Conservation (phyloP, 2,797 vertebrate genomes). For the Sebastes minor region DNA sequence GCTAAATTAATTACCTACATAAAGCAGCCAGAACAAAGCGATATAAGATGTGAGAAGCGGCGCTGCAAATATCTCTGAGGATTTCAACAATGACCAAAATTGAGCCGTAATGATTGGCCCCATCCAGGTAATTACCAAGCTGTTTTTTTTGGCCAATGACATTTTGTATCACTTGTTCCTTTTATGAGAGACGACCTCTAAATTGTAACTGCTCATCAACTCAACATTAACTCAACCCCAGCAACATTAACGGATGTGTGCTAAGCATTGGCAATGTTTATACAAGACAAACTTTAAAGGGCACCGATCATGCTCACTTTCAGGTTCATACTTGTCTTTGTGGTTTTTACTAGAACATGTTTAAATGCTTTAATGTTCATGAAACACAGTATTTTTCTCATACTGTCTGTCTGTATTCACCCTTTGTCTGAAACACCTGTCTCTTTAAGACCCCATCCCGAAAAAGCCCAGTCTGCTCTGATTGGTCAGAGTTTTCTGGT, state of each 20-base stretch:
- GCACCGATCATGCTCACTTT: no score
- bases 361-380: no score
- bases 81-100: conserved; percentile 50
- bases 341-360: no score
- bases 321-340: no score
- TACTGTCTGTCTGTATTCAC: no score
- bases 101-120: conserved; percentile 47
- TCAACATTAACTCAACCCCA: neutral
- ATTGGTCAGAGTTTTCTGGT: no score
- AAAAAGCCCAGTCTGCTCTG: no score
- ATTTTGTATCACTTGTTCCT: neutral
- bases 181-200: neutral
- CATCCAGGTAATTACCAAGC: conserved; percentile 52
- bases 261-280: neutral
- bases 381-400: no score
- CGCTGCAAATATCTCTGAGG: conserved; percentile 32
- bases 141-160: conserved; percentile 1
- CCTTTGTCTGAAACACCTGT: no score
- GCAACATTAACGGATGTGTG: neutral
- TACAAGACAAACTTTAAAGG: neutral
- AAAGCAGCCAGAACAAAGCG: neutral
- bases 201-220: neutral
- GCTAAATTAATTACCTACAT: neutral
- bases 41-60: conserved; percentile 26
- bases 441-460: no score